phyloP scores from a whole-genome alignment of 2,797 vertebrate species.

The Tangara arthus region DNA sequence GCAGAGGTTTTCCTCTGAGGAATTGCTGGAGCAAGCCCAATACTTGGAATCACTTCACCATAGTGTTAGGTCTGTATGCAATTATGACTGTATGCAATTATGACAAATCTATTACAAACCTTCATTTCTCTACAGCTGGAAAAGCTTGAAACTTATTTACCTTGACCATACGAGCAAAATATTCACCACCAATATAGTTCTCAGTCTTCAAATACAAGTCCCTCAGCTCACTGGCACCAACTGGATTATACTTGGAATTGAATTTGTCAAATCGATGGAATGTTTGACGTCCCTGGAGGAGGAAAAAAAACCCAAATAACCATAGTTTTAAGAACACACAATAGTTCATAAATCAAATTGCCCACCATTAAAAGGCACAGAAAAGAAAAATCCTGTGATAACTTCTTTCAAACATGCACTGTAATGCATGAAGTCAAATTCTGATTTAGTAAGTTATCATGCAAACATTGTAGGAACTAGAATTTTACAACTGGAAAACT shows the following conservation, averaged over 20 bases:
- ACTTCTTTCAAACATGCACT: not conserved
- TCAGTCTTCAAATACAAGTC: slow-evolving; percentile 95
- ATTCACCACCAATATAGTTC: slow-evolving; percentile 92
- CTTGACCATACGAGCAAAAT: slow-evolving; percentile 96
- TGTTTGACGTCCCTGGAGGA: slow-evolving; percentile 89
- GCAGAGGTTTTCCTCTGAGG: not conserved
- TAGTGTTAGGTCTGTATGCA: not conserved
- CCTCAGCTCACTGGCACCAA: slow-evolving; percentile 93
- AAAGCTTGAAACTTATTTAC: slow-evolving; percentile 64
- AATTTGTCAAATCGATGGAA: slow-evolving; percentile 99
- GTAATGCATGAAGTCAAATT: not conserved
- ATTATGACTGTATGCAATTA: not conserved
- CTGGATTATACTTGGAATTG: slow-evolving; percentile 97
- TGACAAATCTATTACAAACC: not conserved
- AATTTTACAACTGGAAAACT: not conserved
- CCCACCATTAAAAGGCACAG: not conserved
- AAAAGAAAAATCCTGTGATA: not conserved
- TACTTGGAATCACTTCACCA: not conserved
- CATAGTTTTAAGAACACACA: not conserved
- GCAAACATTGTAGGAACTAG: not conserved
- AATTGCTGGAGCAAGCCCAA: not conserved
- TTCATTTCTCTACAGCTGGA: not conserved
- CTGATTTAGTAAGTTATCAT: not conserved
- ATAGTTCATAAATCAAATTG: not conserved
- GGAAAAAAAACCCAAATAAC: not conserved